Base-by-base conservation (phyloP, 2,888 invertebrate species). In the Lottia gigantea region DNA sequence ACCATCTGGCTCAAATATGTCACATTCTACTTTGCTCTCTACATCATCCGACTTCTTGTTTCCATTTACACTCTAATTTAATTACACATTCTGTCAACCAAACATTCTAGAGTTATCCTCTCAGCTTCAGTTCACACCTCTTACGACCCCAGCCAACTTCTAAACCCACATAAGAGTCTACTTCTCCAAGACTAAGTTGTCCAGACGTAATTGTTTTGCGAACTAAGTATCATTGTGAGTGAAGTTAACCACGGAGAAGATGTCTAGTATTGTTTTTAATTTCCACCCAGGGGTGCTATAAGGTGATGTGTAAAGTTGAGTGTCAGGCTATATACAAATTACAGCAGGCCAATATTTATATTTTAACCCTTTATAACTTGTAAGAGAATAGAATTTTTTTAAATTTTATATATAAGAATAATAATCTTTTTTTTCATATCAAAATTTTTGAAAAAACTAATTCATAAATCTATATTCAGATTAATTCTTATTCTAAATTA, bases 101-200 rank as follows among this genome's bases (percentile, higher is more conserved):
- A 55, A 16, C 23, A 55, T 23, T 55, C 12, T 11, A 55, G 55
- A 55, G 23, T 55, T 23, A 40, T 40, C 23, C 55, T 55, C 23
- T n/a, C 23, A 55, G 55, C 55, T 4, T 55, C 55, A 23, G 19
- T 12, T 55, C 55, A 12, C 23, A 23, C 23, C 55, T 55, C 55
- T 55, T 14, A 55, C 23, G 55, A 55, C 55, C 55, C 55, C 12
- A 19, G 19, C 55, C 19, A 55, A 55, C 55, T 55, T 55, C 55
- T 55, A 55, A 55, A 55, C 55, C 55, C 55, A 55, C 55, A 55
- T 55, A 55, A 55, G 55, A 55, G 55, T 55, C 55, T 55, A 55
- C 55, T 55, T 55, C 55, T 23, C 12, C 19, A 23, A 55, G 55
- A 55, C 55, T 55, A 23, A 55, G 55, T 12, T 14, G 55, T 23